Conservation (phyloP, 2,113 vertebrate genomes). For the Nansenia antarctica region DNA sequence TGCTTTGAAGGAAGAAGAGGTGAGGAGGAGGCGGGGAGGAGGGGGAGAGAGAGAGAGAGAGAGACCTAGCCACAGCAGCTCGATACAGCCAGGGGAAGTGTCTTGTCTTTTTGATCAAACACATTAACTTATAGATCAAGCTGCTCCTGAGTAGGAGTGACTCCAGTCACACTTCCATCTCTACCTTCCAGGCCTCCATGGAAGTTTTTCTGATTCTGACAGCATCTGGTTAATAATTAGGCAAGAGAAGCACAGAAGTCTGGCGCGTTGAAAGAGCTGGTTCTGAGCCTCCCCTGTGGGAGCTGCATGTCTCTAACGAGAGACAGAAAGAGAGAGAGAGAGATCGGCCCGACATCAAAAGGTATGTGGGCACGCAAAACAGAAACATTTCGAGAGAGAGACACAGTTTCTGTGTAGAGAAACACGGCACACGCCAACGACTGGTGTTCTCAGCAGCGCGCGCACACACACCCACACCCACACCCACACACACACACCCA, state of each 20-base stretch:
- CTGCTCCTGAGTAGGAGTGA: conserved; percentile 4
- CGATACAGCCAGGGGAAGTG: conserved; percentile 8
- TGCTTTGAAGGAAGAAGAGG: conserved; percentile 25
- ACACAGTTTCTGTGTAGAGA: conserved; percentile 6
- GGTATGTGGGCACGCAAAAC: not conserved
- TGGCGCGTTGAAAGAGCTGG: conserved; percentile 33
- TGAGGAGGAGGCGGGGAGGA: conserved; percentile 14
- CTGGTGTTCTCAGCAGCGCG: too few species aligned
- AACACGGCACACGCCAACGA: too few species aligned
- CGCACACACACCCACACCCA: conserved; percentile 13
- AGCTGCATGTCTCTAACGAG: conserved; percentile 17
- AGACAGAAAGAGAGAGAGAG: conserved; percentile 8
- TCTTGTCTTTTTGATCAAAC: conserved; percentile 22
- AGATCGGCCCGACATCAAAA: conserved; percentile 37
- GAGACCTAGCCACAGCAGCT: too few species aligned
- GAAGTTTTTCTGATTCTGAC: conserved; percentile 30
- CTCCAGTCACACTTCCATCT: conserved; percentile 33
- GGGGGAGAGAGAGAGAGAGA: not conserved
- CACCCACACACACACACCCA: too few species aligned
- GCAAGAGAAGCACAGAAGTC: conserved; percentile 18
- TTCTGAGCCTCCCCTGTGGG: conserved; percentile 21
- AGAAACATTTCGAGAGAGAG: too few species aligned
- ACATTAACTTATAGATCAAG: conserved; percentile 42
- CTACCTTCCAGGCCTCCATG: conserved; percentile 42
- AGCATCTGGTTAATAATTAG: conserved; percentile 38